phyloP scores from a whole-genome alignment of 2,797 vertebrate genomes.

The Hirundo rustica region DNA sequence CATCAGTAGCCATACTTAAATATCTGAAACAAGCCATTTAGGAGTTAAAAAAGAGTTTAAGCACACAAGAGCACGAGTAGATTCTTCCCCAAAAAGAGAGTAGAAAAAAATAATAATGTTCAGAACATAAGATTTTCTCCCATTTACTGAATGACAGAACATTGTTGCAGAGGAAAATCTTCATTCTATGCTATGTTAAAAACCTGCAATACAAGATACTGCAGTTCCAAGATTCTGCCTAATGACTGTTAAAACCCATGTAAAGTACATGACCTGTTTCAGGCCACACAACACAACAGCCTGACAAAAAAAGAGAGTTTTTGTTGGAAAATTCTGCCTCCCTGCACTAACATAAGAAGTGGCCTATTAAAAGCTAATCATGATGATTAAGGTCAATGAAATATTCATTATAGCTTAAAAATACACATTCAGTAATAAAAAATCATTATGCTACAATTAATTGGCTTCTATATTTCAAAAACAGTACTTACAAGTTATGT shows the following conservation, averaged over 20 bases:
- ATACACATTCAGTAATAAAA: background rate
- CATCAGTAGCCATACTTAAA: background rate
- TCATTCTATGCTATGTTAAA: background rate
- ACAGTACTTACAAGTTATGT: background rate
- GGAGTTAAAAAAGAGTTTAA: background rate
- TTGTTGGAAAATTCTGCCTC: background rate
- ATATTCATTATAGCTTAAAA: background rate
- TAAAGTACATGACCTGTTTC: background rate
- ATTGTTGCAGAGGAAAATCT: background rate
- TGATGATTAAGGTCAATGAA: background rate
- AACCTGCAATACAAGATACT: background rate
- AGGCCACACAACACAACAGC: background rate
- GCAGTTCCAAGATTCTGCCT: background rate
- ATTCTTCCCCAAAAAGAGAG: background rate
- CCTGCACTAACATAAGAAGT: background rate
- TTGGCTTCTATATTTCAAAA: background rate
- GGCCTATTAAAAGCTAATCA: background rate
- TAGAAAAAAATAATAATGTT: background rate
- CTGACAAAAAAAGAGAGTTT: background rate
- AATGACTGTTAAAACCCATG: background rate
- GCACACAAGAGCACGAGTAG: background rate
- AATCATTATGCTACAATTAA: background rate
- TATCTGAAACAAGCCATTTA: background rate
- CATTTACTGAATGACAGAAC: background rate
- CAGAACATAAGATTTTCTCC: background rate